phyloP scores from a whole-genome alignment of 1,140 invertebrate species.

The Nymphalis io region DNA sequence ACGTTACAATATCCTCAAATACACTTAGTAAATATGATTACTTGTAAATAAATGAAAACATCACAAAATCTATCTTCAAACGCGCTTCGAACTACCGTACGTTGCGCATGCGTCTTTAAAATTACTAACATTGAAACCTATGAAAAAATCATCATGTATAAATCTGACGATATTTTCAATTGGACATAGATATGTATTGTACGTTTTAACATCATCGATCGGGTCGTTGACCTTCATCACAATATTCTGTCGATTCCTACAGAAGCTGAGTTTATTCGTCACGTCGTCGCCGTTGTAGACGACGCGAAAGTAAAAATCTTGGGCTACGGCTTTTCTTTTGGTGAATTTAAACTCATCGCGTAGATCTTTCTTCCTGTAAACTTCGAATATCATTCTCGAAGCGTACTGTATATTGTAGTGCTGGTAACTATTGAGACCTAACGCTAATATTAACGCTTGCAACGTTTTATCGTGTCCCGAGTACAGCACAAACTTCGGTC shows the following conservation, averaged over 20 bases:
- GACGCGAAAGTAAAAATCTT: slow-evolving; percentile 90
- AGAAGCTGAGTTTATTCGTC: slow-evolving; percentile 91
- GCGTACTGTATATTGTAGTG: slow-evolving; percentile 86
- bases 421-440: slow-evolving; percentile 85
- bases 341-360: slow-evolving; percentile 80
- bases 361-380: slow-evolving; percentile 82
- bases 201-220: slow-evolving; percentile 55
- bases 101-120: slow-evolving; percentile 90
- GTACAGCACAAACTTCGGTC: slow-evolving; percentile 91
- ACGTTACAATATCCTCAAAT: neutral
- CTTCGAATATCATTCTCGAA: slow-evolving; percentile 91
- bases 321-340: slow-evolving; percentile 79
- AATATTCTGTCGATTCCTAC: slow-evolving; percentile 81
- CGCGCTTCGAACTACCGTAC: slow-evolving; percentile 57
- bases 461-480: slow-evolving; percentile 95
- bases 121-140: slow-evolving; percentile 89
- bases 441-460: slow-evolving; percentile 88
- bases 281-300: slow-evolving; percentile 93
- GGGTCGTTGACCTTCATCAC: slow-evolving; percentile 64
- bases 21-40: neutral
- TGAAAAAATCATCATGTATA: slow-evolving; percentile 92
- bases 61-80: slow-evolving; percentile 8
- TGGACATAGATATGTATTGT: slow-evolving; percentile 85
- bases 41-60: neutral
- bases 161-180: slow-evolving; percentile 92